Percentiles rank a stretch among this genome's conserved stretches.
Evolutionary conservation across 2,113 vertebrate species (phyloP).

Genomic region (Orthonyx spaldingii): DNA sequence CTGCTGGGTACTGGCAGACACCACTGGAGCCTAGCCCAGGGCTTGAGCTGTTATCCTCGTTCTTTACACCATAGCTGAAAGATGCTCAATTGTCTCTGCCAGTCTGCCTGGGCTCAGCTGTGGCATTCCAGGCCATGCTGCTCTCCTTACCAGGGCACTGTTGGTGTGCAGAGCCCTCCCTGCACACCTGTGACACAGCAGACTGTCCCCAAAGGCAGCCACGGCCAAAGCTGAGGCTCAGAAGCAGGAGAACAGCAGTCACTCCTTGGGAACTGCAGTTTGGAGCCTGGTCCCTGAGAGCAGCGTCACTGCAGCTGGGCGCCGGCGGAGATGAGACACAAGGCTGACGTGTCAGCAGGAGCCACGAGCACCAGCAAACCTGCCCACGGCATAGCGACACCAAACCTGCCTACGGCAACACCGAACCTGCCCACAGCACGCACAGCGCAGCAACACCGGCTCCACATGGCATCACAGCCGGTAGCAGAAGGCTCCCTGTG

Average conservation of each 20-base stretch:
- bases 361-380: neutral
- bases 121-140: accelerated
- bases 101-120: accelerated
- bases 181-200: accelerated
- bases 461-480: neutral
- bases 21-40: neutral
- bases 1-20: accelerated
- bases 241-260: neutral
- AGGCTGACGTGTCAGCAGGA: neutral
- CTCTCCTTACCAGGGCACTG: neutral
- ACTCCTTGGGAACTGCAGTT: neutral
- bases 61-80: accelerated
- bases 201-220: neutral
- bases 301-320: neutral
- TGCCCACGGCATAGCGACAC: neutral
- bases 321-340: neutral
- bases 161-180: neutral
- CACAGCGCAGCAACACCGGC: neutral
- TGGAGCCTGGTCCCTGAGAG: neutral
- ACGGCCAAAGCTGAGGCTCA: accelerated
- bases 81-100: accelerated
- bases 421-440: neutral
- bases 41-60: accelerated
- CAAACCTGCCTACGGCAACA: neutral
- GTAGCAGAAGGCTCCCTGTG: neutral